Evolutionary conservation across 2,797 vertebrate species (phyloP), one percentile per base, ranked within the genome.

Genomic region (Sebastes cheni): DNA sequence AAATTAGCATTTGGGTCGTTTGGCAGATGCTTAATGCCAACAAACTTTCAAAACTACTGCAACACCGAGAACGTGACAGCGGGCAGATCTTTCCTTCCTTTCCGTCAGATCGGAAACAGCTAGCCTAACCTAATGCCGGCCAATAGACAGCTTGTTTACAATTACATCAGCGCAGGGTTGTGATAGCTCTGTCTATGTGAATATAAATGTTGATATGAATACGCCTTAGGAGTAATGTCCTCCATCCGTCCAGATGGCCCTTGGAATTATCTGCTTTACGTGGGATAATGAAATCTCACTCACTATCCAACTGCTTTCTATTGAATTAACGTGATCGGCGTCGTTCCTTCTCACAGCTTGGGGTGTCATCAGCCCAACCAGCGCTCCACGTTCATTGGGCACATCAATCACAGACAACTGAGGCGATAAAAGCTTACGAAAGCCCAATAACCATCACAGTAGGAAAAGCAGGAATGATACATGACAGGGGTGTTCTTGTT

Each of bases 281-380:
- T 79, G 56, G 79, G 82, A 82, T 94, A 93, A 95, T 94, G 86
- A 95, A 95, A 94, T 93, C 89, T 90, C 86, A 91, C 87, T 93
- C 87, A 88, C 90, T 89, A 85, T 87, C 82, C 86, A 79, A 89
- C 91, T 82, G 90, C 78, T 75, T 91, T 88, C 77, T 85, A 94
- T 93, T 94, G 85, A 90, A 94, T 94, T 93, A 94, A 79, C 72
- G 2, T 85, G 85, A 94, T 88, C 91, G 88, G 88, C 84, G 87
- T 83, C 80, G 59, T 76, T 90, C 80, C 84, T 88, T 81, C 87
- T 80, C 84, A 66, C 88, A 86, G 87, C 88, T 80, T 72, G 72
- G 75, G 52, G 80, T 86, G 83, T 90, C 86, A 85, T 88, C 83
- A 85, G 76, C 77, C 73, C 65, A 72, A 79, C 84, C 82, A 69